Evolutionary conservation across 2,113 vertebrate genomes (phyloP).

Genomic region (Daubentonia madagascariensis): DNA sequence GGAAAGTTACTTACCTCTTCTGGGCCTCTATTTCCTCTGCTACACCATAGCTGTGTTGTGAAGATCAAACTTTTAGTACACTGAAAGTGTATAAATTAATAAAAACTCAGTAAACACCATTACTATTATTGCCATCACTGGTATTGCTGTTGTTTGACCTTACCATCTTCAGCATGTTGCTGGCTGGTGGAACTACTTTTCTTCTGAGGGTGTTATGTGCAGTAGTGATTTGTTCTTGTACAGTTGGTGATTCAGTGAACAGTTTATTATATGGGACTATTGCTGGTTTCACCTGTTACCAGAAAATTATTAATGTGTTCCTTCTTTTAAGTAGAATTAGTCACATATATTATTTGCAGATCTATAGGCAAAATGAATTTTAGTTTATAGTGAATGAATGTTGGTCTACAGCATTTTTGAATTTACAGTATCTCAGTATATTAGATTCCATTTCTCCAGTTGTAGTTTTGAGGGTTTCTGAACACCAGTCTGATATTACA

Average conservation of each 20-base stretch:
- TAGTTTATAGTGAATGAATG: neutral
- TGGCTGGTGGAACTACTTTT: conserved; percentile 72
- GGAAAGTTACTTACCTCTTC: neutral
- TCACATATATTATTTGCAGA: neutral
- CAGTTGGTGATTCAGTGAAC: neutral
- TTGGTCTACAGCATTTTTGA: neutral
- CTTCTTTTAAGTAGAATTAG: neutral
- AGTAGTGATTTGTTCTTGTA: conserved; percentile 73
- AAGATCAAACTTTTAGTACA: neutral
- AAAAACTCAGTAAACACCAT: neutral
- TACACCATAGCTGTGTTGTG: neutral
- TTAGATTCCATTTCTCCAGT: neutral
- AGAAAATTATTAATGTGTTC: conserved; percentile 26
- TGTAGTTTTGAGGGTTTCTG: neutral
- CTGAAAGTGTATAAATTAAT: neutral
- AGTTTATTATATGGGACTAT: neutral
- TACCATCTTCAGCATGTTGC: conserved; percentile 83
- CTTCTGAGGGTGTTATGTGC: conserved; percentile 77
- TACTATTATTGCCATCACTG: neutral
- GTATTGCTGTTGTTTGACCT: neutral
- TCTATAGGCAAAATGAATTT: neutral
- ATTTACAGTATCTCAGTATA: neutral
- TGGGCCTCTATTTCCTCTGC: neutral
- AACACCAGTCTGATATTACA: neutral
- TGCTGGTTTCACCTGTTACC: neutral